These are phyloP conservation scores for Drosophila incognita DNA, from an alignment of 2,888 invertebrate genomes.

Conservation along the genomic window DNA sequence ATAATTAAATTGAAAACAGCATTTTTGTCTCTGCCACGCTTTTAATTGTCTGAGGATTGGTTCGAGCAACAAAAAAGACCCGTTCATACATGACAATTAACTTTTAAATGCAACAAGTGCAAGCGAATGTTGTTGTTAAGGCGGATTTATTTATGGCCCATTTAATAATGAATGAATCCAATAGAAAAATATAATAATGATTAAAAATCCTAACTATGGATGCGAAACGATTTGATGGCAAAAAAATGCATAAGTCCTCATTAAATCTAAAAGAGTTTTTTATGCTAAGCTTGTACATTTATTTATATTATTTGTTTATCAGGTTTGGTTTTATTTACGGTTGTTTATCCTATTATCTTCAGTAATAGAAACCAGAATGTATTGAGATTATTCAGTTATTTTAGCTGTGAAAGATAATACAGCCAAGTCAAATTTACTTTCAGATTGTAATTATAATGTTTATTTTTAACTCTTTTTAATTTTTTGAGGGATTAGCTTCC, in stretches of 20 bases:
- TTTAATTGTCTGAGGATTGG: conserved; percentile 60
- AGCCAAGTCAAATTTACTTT: not conserved
- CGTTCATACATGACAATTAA: conserved; percentile 22
- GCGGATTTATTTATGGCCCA: not conserved
- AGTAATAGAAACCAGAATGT: not conserved
- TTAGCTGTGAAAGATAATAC: not conserved
- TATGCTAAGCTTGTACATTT: not conserved
- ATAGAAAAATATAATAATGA: not conserved
- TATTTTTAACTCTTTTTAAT: not conserved
- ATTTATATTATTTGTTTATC: not conserved
- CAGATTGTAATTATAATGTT: not conserved
- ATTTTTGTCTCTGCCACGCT: conserved; percentile 48
- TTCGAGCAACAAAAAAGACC: conserved; percentile 21
- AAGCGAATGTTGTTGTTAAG: conserved; percentile 1
- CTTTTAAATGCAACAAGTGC: conserved; percentile 7
- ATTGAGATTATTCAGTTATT: not conserved
- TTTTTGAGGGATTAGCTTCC: conserved; percentile 2
- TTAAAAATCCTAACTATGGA: not conserved
- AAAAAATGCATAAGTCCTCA: not conserved
- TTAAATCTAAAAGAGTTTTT: not conserved
- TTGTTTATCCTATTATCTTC: not conserved
- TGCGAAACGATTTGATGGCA: not conserved
- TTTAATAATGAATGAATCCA: not conserved
- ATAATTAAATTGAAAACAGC: conserved; percentile 56
- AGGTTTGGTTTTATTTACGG: not conserved